Evolutionary conservation across 2,888 invertebrate species (phyloP).

Genomic region (Prosapia bicincta): DNA sequence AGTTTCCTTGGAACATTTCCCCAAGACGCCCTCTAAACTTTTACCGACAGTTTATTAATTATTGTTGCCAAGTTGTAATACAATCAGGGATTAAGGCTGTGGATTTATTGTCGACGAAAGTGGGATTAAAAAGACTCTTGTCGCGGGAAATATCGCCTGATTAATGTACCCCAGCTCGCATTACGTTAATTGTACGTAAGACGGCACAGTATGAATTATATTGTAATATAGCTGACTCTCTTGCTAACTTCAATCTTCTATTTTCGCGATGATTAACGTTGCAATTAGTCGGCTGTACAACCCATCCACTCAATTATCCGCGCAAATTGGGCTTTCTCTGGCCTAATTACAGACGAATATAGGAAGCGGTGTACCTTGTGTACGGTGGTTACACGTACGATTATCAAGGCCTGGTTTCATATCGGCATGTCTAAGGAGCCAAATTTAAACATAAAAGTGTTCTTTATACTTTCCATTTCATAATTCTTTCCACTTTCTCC

Average conservation of each 20-base stretch:
- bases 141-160: not conserved
- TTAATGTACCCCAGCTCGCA: not conserved
- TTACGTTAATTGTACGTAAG: not conserved
- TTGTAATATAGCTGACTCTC: not conserved
- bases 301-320: not conserved
- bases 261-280: not conserved
- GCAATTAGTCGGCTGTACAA: not conserved
- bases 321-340: not conserved
- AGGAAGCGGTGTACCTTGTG: not conserved
- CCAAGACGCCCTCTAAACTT: not conserved
- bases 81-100: not conserved
- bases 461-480: too few relatives aligned
- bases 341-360: not conserved
- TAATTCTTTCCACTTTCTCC: too few relatives aligned
- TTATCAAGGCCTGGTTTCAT: too few relatives aligned
- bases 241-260: not conserved
- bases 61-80: not conserved
- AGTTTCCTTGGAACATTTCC: not conserved
- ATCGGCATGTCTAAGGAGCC: too few relatives aligned
- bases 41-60: not conserved
- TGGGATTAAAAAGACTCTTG: not conserved
- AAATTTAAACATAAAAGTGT: too few relatives aligned
- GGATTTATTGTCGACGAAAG: not conserved
- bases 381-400: too few relatives aligned
- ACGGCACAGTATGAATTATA: not conserved